Conservation (phyloP, 2,888 invertebrate genomes). For the Thumatha senex region DNA sequence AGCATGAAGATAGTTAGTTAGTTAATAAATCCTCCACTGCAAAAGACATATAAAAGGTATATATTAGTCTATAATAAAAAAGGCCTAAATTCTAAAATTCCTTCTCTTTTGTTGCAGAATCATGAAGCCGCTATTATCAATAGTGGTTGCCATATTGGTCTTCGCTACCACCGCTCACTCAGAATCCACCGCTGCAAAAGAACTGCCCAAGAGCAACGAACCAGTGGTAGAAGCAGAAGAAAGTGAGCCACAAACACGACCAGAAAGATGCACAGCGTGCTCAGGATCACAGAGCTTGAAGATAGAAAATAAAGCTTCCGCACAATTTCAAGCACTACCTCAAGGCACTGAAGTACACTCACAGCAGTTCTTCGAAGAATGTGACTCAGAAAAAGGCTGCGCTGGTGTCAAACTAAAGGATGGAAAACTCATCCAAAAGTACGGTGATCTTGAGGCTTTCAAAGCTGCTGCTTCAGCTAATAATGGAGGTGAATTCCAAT, state of each 20-base stretch:
- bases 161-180: conserved; percentile 59
- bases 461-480: conserved; percentile 60
- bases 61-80: no score
- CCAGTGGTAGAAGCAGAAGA: conserved; percentile 62
- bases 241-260: conserved; percentile 55
- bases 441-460: conserved; percentile 68
- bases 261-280: conserved; percentile 67
- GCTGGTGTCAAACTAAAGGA: conserved; percentile 77
- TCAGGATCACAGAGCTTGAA: conserved; percentile 50
- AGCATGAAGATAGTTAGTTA: no score
- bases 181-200: conserved; percentile 62
- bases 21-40: no score
- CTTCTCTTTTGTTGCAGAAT: conserved; percentile 63
- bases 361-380: conserved; percentile 70
- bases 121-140: conserved; percentile 75
- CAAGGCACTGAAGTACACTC: conserved; percentile 62
- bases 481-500: conserved; percentile 60
- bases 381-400: conserved; percentile 72
- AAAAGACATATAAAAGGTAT: no score
- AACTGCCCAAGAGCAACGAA: conserved; percentile 58
- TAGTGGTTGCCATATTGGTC: conserved; percentile 70
- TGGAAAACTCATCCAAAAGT: conserved; percentile 66
- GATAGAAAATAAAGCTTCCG: conserved; percentile 55
- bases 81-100: no score
- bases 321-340: conserved; percentile 59